A percentile compares a stretch with the other conserved stretches of the same genome.
These are phyloP conservation scores for Coptodon rendalli DNA, from an alignment of 2,113 vertebrate species.

Conservation along the genomic window DNA sequence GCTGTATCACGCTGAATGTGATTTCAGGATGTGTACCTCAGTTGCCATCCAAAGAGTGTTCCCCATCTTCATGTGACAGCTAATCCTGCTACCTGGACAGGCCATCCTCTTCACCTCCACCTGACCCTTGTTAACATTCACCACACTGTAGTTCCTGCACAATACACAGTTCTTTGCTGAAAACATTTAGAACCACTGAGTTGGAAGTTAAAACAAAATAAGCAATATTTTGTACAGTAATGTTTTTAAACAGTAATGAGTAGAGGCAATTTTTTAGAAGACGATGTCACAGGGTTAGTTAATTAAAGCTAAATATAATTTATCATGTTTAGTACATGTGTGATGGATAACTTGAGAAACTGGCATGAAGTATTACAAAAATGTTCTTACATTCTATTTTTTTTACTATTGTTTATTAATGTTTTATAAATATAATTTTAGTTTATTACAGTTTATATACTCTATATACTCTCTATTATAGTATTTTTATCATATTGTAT, in stretches of 20 bases:
- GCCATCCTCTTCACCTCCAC: constrained; percentile 86
- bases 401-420: background rate
- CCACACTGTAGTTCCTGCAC: constrained; percentile 88
- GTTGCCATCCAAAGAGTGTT: constrained; percentile 89
- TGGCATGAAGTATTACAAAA: background rate
- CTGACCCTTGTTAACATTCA: constrained; percentile 87
- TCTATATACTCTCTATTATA: no score
- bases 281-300: background rate
- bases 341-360: background rate
- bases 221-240: background rate
- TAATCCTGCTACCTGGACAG: constrained; percentile 83
- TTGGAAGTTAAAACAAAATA: background rate
- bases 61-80: constrained; percentile 87
- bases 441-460: background rate
- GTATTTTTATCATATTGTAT: background rate
- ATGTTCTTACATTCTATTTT: background rate
- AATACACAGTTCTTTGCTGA: background rate
- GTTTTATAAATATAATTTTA: background rate
- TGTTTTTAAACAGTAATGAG: background rate
- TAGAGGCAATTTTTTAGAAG: background rate
- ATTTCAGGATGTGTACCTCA: constrained; percentile 69
- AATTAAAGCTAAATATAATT: background rate
- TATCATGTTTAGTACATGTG: background rate
- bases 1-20: no score
- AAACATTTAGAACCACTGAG: background rate